Percentiles rank a stretch among this genome's conserved stretches.
Conservation (phyloP, 2,888 invertebrate species). For the Xestia c-nigrum region DNA sequence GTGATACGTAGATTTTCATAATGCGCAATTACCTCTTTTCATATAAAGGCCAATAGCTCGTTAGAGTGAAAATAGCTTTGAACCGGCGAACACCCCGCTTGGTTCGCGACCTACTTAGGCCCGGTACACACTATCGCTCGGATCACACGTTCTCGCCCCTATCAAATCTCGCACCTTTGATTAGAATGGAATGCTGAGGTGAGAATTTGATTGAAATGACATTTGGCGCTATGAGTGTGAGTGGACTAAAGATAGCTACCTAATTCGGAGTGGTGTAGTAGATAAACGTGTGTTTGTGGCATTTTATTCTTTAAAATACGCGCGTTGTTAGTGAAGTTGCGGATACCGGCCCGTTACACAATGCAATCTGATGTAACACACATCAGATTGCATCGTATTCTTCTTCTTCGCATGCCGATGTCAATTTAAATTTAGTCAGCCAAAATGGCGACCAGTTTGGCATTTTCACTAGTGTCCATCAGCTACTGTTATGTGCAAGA, state of each 20-base stretch:
- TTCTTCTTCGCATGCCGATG: no score
- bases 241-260: not conserved
- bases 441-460: no score
- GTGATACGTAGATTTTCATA: conserved; percentile 60
- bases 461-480: no score
- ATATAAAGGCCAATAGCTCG: conserved; percentile 62
- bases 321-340: not conserved
- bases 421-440: no score
- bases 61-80: conserved; percentile 62
- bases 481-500: no score
- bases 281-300: not conserved
- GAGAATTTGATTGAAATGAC: conserved; percentile 31
- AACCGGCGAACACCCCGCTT: conserved; percentile 49
- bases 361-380: not conserved
- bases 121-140: conserved; percentile 49
- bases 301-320: not conserved
- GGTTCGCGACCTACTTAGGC: conserved; percentile 62
- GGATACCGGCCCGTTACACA: not conserved
- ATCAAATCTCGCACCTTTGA: conserved; percentile 58
- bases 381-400: no score
- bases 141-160: conserved; percentile 42
- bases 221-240: conserved; percentile 16
- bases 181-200: conserved; percentile 35
- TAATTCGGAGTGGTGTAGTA: not conserved
- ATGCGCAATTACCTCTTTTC: conserved; percentile 63